These are phyloP conservation scores for Atopsyche davidsoni DNA, from an alignment of 1,140 invertebrate species.

Conservation along the genomic window DNA sequence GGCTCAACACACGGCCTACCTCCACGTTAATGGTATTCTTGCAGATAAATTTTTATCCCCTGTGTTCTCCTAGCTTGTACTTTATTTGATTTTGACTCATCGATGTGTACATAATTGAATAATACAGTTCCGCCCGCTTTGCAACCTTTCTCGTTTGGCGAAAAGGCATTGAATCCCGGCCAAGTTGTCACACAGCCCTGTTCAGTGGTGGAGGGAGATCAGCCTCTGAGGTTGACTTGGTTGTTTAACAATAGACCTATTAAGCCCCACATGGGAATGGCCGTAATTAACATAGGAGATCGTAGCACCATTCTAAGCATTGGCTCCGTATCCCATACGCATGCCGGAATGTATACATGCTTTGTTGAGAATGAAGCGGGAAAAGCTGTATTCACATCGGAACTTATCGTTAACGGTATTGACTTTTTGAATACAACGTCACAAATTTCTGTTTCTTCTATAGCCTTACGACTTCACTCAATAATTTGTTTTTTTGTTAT, in stretches of 20 bases:
- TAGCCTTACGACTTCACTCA: too few relatives aligned
- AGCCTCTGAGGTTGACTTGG: constrained; percentile 65
- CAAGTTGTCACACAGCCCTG: constrained; percentile 61
- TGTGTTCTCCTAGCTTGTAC: constrained; percentile 1
- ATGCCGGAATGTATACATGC: constrained; percentile 62
- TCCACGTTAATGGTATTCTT: constrained; percentile 57
- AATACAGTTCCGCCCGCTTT: constrained; percentile 64
- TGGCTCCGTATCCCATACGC: constrained; percentile 53
- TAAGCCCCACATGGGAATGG: constrained; percentile 45
- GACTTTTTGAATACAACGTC: too few relatives aligned
- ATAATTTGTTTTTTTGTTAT: too few relatives aligned
- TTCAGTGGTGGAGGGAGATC: constrained; percentile 68
- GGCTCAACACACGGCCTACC: constrained; percentile 52
- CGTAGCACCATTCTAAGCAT: constrained; percentile 61
- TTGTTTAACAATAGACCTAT: constrained; percentile 56
- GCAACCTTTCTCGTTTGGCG: constrained; percentile 65
- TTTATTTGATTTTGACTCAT: too few relatives aligned
- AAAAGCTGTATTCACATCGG: constrained; percentile 40
- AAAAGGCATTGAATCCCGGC: constrained; percentile 61
- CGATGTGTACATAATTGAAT: too few relatives aligned
- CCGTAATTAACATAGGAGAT: constrained; percentile 55
- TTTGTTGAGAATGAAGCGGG: constrained; percentile 62
- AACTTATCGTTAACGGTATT: constrained; percentile 56
- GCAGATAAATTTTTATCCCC: constrained; percentile 29
- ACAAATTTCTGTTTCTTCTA: too few relatives aligned